Conservation (phyloP, 2,113 vertebrate species). For the Eptatretus burgeri region DNA sequence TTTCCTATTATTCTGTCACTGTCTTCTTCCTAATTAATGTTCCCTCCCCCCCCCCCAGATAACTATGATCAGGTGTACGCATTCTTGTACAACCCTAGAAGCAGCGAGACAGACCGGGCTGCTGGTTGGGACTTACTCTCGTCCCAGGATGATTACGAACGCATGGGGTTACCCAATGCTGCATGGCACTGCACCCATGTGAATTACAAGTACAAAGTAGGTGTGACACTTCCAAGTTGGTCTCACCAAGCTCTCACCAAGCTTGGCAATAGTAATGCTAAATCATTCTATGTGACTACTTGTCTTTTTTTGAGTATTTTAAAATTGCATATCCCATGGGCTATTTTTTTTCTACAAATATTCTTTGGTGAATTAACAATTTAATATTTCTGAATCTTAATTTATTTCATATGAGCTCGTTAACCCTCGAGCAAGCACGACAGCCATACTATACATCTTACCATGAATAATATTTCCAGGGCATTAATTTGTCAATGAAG, state of each 20-base stretch:
- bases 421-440: too few species aligned
- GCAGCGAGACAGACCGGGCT: conserved; percentile 21
- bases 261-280: background rate
- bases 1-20: too few species aligned
- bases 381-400: too few species aligned
- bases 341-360: background rate
- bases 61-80: conserved; percentile 32
- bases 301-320: background rate
- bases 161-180: conserved; percentile 29
- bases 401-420: too few species aligned
- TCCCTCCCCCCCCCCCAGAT: conserved; percentile 13
- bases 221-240: conserved; percentile 9
- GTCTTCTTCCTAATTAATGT: too few species aligned
- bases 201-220: conserved; percentile 33
- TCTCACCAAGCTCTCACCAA: too few species aligned
- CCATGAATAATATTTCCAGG: too few species aligned
- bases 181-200: conserved; percentile 25
- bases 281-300: background rate
- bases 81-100: conserved; percentile 32
- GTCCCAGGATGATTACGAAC: conserved; percentile 22
- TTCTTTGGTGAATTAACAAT: background rate
- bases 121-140: conserved; percentile 25
- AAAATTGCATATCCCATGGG: background rate
- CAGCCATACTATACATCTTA: too few species aligned
- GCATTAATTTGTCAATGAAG: too few species aligned